phyloP scores from a whole-genome alignment of 2,113 vertebrate species.

The Anas platyrhynchos region DNA sequence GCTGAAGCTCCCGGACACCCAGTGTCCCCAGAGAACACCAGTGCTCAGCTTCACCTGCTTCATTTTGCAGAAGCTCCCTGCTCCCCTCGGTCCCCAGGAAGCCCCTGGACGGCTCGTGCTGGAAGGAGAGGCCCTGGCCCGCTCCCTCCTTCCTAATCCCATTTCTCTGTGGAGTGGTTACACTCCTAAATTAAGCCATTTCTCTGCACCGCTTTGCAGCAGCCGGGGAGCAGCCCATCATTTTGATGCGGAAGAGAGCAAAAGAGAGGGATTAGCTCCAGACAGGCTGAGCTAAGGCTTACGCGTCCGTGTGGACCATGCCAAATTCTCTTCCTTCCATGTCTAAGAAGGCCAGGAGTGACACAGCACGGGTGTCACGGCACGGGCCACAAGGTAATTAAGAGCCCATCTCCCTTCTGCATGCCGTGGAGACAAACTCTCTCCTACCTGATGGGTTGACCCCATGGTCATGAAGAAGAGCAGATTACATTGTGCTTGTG shows the following conservation, averaged over 20 bases:
- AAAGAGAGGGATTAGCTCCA: neutral
- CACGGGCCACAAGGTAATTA: accelerated
- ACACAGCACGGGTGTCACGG: neutral
- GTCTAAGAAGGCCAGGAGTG: neutral
- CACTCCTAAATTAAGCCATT: neutral
- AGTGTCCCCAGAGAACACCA: neutral
- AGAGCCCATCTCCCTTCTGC: neutral
- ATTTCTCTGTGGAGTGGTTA: accelerated
- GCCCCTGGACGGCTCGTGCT: neutral
- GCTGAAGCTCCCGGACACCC: neutral
- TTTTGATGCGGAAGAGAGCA: neutral
- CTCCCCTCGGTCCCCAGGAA: neutral
- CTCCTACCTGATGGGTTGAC: neutral
- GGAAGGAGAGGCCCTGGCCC: neutral
- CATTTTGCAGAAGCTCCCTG: neutral
- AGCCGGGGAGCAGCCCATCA: neutral
- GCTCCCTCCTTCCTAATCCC: neutral
- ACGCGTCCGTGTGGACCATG: neutral
- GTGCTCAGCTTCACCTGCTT: neutral
- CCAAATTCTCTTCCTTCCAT: neutral
- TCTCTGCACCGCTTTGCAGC: neutral
- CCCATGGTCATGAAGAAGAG: accelerated
- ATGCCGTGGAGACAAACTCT: neutral
- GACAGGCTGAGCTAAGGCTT: neutral
- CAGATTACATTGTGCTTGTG: neutral